Evolutionary conservation across 2,888 invertebrate species (phyloP).

Genomic region (Limulus polyphemus): DNA sequence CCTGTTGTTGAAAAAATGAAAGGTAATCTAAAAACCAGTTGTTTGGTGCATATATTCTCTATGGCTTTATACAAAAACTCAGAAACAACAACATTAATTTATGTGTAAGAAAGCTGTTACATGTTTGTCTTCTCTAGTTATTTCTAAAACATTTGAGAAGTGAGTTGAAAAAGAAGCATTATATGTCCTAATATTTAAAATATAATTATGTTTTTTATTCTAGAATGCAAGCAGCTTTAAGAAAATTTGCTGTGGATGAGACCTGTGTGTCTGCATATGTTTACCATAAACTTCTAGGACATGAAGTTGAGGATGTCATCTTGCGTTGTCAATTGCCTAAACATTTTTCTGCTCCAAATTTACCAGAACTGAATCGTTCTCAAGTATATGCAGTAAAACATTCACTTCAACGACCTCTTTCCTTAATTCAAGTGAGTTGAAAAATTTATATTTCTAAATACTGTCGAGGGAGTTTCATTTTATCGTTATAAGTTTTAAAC

Average conservation of each 20-base stretch:
- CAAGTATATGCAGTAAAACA: slow-evolving; percentile 98
- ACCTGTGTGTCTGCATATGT: slow-evolving; percentile 94
- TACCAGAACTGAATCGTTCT: slow-evolving; percentile 94
- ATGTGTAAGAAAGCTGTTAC: too few species aligned
- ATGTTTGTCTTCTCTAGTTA: too few species aligned
- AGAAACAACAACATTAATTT: too few species aligned
- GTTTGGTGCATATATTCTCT: too few species aligned
- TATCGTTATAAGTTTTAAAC: too few species aligned
- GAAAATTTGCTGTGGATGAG: slow-evolving; percentile 92
- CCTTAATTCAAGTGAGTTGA: slow-evolving; percentile 72
- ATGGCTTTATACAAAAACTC: too few species aligned
- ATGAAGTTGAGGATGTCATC: slow-evolving; percentile 82
- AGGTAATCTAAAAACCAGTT: too few species aligned
- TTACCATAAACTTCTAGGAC: slow-evolving; percentile 88
- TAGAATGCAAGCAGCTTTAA: slow-evolving; percentile 87
- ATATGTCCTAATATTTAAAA: background rate
- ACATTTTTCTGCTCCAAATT: slow-evolving; percentile 89
- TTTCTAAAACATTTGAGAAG: too few species aligned
- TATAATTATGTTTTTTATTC: slow-evolving; percentile 7
- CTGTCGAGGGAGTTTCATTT: background rate
- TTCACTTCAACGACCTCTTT: slow-evolving; percentile 86
- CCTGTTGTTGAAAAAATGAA: too few species aligned
- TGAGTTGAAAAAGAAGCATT: too few species aligned
- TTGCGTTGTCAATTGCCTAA: slow-evolving; percentile 87
- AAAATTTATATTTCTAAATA: slow-evolving; percentile 1